Evolutionary conservation across 2,888 invertebrate genomes (phyloP), one percentile per base, ranked within the genome.

Genomic region (Balanococcus diminutus): DNA sequence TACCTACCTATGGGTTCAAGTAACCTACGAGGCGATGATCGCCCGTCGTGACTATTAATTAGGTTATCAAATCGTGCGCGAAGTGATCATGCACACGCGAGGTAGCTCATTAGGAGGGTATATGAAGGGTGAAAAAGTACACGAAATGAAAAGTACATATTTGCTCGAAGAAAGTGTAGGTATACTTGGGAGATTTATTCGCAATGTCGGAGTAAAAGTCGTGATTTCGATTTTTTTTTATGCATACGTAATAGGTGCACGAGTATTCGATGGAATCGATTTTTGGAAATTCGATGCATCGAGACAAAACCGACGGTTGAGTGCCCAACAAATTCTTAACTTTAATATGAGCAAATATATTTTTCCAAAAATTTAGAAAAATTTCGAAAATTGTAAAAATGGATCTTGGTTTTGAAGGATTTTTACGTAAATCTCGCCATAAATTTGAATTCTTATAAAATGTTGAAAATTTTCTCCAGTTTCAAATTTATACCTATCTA

Each of bases 11-110:
- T 22, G 81, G n/a, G 28, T 46, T n/a, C n/a, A n/a, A n/a, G 19
- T 6, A 2, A 36, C 28, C 16, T 28, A 22, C 22, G 79, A 32
- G 16, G 19, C 32, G 19, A 79, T 14, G 39, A 79, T 36, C 39
- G 28, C 61, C 61, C 61, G 61, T 67, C 61, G 61, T 25, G 61
- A 67, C 25, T 67, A 28, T 67, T 67, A 67, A 67, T 67, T 67
- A 67, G 61, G 61, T 67, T 67, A 79, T 79, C 36, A 32, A 79
- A 79, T 39, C 36, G 79, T 39, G 32, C 8, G 32, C 32, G 14
- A 32, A 79, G 36, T 79, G 79, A 22, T 67, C 61, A 25, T 51
- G 51, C 19, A 51, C 61, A 67, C 61, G 61, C 61, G 11, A 25
- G 61, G 8, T 1, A 22, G 72, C 25, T 2, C 22, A 36, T 39